Conservation (phyloP, 1,140 invertebrate species). For the Phenacoccus solenopsis region DNA sequence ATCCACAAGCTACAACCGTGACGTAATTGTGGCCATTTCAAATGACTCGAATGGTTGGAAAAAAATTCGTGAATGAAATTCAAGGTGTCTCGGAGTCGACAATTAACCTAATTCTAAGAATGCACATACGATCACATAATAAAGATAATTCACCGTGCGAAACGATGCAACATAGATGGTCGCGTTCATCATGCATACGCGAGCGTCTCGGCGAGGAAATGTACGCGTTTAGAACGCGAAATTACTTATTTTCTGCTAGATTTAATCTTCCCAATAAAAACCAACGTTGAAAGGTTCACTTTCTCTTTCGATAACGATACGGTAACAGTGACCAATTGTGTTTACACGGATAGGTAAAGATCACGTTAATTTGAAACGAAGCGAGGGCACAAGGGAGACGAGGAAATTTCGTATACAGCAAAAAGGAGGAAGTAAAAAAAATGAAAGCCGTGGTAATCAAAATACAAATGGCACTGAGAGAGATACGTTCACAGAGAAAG, state of each 20-base stretch:
- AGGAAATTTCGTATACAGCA: constrained; percentile 4
- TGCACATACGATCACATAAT: not conserved
- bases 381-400: not conserved
- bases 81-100: not conserved
- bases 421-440: constrained; percentile 13
- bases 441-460: constrained; percentile 10
- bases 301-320: constrained; percentile 16
- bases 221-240: not conserved
- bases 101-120: not conserved
- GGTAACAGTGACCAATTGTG: constrained; percentile 11
- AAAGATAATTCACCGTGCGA: too few relatives aligned
- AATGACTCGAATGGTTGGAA: too few relatives aligned
- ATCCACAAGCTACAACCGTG: not conserved
- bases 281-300: not conserved
- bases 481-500: constrained; percentile 10
- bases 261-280: not conserved
- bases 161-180: too few relatives aligned
- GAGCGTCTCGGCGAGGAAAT: not conserved
- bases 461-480: constrained; percentile 8
- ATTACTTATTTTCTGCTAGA: not conserved
- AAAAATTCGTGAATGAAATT: not conserved
- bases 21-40: not conserved
- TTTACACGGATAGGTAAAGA: constrained; percentile 13
- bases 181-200: too few relatives aligned
- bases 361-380: not conserved